Evolutionary conservation across 2,888 invertebrate species (phyloP).

Genomic region (Serripes groenlandicus): DNA sequence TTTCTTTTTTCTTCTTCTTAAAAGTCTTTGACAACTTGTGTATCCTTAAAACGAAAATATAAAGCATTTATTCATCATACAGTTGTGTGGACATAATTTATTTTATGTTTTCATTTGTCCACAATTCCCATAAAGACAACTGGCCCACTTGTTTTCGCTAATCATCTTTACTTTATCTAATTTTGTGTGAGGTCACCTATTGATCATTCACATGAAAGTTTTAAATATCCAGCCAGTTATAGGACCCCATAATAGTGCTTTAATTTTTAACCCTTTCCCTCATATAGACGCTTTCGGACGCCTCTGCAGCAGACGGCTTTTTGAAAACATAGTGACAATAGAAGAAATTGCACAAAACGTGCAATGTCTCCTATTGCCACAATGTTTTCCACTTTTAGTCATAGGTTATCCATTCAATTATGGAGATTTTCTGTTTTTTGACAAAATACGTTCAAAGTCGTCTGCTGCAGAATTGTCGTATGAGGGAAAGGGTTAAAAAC

Average conservation of each 20-base stretch:
- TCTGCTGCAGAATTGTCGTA: background rate
- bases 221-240: background rate
- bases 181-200: too few species aligned
- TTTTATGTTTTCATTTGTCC: too few species aligned
- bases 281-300: background rate
- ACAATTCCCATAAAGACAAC: too few species aligned
- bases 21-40: constrained; percentile 44
- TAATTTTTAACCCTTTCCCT: background rate
- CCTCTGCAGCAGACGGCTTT: background rate
- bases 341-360: background rate
- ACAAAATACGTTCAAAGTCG: background rate
- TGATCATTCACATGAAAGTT: background rate
- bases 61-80: too few species aligned
- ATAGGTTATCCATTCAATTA: background rate
- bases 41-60: constrained; percentile 22
- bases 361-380: background rate
- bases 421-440: background rate
- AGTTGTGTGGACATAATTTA: too few species aligned
- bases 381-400: background rate
- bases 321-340: background rate
- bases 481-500: background rate
- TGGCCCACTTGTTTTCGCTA: too few species aligned
- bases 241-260: background rate
- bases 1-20: constrained; percentile 49
- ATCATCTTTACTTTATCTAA: too few species aligned